Base-by-base conservation (phyloP, 2,888 invertebrate genomes). In the Strigamia crassipes region DNA sequence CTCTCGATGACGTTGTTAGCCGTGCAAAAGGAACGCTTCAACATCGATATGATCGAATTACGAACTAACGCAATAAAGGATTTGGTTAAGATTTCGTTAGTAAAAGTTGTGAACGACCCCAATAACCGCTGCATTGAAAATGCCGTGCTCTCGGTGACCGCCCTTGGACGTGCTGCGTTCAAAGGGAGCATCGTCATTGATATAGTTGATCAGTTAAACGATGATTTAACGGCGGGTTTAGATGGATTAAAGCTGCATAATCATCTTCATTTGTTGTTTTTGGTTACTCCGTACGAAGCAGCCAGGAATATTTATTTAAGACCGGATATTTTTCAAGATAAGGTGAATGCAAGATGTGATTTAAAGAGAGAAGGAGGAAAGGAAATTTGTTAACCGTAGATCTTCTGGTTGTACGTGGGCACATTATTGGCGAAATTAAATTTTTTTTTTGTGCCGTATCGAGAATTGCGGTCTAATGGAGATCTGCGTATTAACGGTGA, bases 191-290 rank as follows among this genome's bases (percentile, higher is more conserved):
- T 97, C 84, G 94, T 94, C 84, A 90, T 96, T 78, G 89, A 91
- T 13, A 90, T 90, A 79, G 94, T 95, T 0, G 90, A 92, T 84
- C 90, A 90, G 84, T 89, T 98, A 15, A 92, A 94, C 85, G 88
- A 90, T 9, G 96, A 97, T 86, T 89, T 97, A 83, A 89, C 91
- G 83, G 87, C 88, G 81, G 96, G 95, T 0, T 92, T 94, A 84
- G 90, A 90, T 78, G 92, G 93, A 79, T 89, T 98, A 82, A 94
- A 96, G 15, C 90, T 98, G 78, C 88, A 92, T 85, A 94, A 94
- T 84, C 91, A 93, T 86, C 90, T 96, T 46, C 98, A 98, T 88
- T 90, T 99, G 23, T 89, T 98, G 80, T 97, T 94, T 89, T 89
- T 97, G 42, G 93, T 97, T 82, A 94, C 96, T 23, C 94, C 94